Conservation (phyloP, 2,797 vertebrate species). For the Acipenser oxyrinchus region DNA sequence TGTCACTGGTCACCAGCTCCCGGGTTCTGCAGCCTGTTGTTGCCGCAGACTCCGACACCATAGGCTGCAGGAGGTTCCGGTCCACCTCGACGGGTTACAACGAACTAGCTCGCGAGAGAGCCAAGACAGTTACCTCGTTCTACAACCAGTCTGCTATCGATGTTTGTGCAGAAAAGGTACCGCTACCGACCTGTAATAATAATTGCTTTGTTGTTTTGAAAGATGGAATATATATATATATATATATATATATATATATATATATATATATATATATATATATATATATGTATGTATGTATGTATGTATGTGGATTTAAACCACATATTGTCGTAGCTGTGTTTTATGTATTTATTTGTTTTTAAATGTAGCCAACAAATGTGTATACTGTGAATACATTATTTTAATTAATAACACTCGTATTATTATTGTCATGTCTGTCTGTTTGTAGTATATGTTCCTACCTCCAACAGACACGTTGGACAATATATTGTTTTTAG, state of each 20-base stretch:
- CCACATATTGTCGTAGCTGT: too few species aligned
- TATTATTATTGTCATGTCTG: too few species aligned
- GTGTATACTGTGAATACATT: too few species aligned
- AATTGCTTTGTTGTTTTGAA: too few species aligned
- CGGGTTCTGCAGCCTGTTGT: slow-evolving; percentile 32
- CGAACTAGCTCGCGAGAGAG: slow-evolving; percentile 60
- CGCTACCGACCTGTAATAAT: background rate
- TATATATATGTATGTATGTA: too few species aligned
- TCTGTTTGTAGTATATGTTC: too few species aligned
- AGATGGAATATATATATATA: background rate
- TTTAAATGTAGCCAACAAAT: too few species aligned
- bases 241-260: background rate
- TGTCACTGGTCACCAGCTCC: slow-evolving; percentile 29
- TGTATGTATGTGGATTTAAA: too few species aligned
- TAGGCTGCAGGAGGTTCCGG: slow-evolving; percentile 36
- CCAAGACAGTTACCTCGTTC: slow-evolving; percentile 48
- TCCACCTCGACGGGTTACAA: slow-evolving; percentile 62
- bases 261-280: background rate
- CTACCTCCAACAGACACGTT: too few species aligned
- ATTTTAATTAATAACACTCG: too few species aligned
- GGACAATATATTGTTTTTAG: too few species aligned
- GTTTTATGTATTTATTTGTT: too few species aligned
- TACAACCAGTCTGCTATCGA: slow-evolving; percentile 73
- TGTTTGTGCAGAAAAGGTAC: slow-evolving; percentile 62
- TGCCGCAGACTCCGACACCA: slow-evolving; percentile 6